Base-by-base conservation (phyloP, 2,888 invertebrate genomes). In the Lutraria lutraria region DNA sequence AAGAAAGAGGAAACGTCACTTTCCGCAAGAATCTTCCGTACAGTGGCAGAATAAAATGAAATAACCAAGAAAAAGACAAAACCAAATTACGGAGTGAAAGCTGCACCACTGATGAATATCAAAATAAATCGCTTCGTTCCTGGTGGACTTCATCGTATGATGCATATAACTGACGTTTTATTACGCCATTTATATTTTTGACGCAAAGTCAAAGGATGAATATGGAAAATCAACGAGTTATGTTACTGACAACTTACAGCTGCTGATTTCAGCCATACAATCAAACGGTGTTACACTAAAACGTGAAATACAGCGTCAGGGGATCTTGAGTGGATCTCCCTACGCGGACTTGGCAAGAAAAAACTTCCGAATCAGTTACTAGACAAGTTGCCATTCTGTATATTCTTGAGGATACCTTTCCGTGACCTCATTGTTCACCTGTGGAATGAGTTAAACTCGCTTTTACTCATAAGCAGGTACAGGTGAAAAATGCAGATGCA, bases 121-220 rank as follows among this genome's bases (percentile, higher is more conserved):
- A 43, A 84, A 68, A 52, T 53, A 16, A 25, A 34, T n/a, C 34
- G 72, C 29, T 84, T n/a, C 52, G n/a, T 84, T 10, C 83, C 83
- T n/a, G 72, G 72, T 72, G 83, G 72, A 43, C 52, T 84, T 8
- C 83, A 84, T 72, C 52, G 34, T 15, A 72, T 84, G 68, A 13
- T 84, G 52, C 68, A 43, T 19, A 31, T 84, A 43, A 72, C 83
- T 6, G 83, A 84, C 25, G 21, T 84, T 68, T 53, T 84, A 4
- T 8, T 82, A 3, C 15, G 82, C 21, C 53, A 82, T 54, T 82
- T 82, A 29, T n/a, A 82, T 54, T 16, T 15, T 21, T 43, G 83
- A 84, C 52, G 83, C 83, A 6, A 52, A 29, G 6, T 72, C 72
- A 34, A 84, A 84, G 25, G 83, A 84, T 43, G 13, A 68, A 6